Evolutionary conservation across 2,888 invertebrate genomes (phyloP).

Genomic region (Norana najaformis): DNA sequence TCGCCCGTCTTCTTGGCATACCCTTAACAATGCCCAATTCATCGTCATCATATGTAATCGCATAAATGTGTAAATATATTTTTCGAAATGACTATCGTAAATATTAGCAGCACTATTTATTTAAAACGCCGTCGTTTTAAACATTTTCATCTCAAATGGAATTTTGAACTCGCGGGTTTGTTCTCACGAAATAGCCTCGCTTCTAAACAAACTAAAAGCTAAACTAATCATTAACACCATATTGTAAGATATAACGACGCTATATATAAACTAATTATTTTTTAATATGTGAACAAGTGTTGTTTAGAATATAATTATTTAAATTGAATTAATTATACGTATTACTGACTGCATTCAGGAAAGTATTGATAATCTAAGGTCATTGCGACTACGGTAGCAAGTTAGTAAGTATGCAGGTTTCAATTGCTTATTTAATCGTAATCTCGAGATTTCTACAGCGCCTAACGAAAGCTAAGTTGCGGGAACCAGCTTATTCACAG

Average conservation of each 20-base stretch:
- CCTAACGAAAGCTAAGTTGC: no score
- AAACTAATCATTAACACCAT: neutral
- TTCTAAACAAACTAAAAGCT: neutral
- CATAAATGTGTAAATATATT: neutral
- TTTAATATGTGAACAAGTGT: neutral
- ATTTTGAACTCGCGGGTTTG: neutral
- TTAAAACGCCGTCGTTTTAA: neutral
- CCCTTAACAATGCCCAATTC: neutral
- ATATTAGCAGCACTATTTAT: neutral
- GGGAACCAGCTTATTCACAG: no score
- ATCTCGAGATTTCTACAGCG: no score
- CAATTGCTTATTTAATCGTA: neutral
- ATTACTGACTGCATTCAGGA: neutral
- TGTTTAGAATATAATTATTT: neutral
- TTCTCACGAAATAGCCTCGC: neutral
- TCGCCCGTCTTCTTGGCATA: slow-evolving; percentile 16
- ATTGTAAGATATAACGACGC: neutral
- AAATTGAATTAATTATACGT: neutral
- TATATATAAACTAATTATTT: neutral
- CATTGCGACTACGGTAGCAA: neutral
- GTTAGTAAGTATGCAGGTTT: neutral
- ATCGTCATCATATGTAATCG: neutral
- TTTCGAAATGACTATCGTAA: neutral
- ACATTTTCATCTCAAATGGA: neutral
- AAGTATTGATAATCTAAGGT: neutral